phyloP scores from a whole-genome alignment of 2,888 invertebrate species.

The Myopa testacea region DNA sequence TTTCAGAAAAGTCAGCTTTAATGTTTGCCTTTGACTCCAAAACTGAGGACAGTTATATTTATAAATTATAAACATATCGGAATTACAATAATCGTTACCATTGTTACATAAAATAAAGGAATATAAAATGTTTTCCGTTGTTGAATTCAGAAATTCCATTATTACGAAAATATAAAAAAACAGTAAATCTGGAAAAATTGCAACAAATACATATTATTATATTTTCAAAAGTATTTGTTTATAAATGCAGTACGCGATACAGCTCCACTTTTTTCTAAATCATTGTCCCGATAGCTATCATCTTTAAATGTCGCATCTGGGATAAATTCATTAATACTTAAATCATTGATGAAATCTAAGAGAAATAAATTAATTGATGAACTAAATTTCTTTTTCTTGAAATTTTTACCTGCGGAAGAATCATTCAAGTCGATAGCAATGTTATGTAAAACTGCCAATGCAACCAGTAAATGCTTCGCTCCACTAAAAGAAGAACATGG shows the following conservation, averaged over 20 bases:
- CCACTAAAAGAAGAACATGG: slow-evolving; percentile 53
- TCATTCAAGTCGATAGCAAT: slow-evolving; percentile 63
- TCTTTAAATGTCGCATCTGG: slow-evolving; percentile 6
- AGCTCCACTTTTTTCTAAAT: background rate
- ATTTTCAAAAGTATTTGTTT: slow-evolving; percentile 25
- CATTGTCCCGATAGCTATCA: background rate
- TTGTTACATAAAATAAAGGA: too few relatives aligned
- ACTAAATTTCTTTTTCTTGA: background rate
- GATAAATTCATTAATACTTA: background rate
- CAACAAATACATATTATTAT: background rate
- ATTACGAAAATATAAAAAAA: background rate
- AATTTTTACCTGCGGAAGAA: slow-evolving; percentile 51
- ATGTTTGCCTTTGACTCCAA: too few relatives aligned
- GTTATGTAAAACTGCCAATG: slow-evolving; percentile 58
- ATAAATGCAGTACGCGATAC: slow-evolving; percentile 32
- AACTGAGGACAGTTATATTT: too few relatives aligned
- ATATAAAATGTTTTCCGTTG: too few relatives aligned
- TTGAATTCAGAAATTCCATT: background rate
- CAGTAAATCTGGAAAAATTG: background rate
- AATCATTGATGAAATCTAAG: slow-evolving; percentile 16
- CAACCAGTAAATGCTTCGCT: slow-evolving; percentile 57
- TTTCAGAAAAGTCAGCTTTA: too few relatives aligned
- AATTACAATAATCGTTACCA: too few relatives aligned
- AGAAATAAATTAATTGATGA: background rate
- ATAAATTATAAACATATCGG: too few relatives aligned